These are phyloP conservation scores for Bathynomus jamesi DNA, from an alignment of 1,140 invertebrate genomes.

Conservation along the genomic window DNA sequence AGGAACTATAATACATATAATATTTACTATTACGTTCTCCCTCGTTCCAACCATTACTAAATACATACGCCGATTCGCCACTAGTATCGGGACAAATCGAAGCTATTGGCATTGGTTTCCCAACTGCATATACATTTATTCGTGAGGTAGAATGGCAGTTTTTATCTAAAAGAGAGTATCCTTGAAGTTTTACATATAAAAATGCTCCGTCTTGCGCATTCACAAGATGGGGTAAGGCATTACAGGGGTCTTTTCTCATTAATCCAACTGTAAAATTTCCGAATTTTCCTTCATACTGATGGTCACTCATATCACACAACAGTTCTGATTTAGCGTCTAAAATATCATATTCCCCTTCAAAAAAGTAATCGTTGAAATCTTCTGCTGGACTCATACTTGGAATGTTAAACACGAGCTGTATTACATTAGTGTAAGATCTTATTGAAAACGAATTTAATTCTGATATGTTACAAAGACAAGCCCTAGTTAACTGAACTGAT, in stretches of 20 bases:
- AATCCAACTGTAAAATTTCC: constrained; percentile 33
- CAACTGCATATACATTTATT: constrained; percentile 35
- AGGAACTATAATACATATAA: background rate
- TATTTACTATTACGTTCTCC: background rate
- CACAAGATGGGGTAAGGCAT: constrained; percentile 27
- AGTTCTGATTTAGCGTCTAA: constrained; percentile 8
- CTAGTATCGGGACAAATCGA: constrained; percentile 27
- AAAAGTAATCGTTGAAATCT: constrained; percentile 33
- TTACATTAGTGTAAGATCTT: constrained; percentile 27
- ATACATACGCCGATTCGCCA: constrained; percentile 20
- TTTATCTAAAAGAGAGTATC: constrained; percentile 20
- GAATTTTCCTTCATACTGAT: constrained; percentile 11
- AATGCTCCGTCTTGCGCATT: constrained; percentile 28
- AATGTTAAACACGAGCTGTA: constrained; percentile 27
- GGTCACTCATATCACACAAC: background rate
- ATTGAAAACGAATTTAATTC: constrained; percentile 24
- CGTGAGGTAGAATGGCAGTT: constrained; percentile 25
- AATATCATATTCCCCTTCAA: constrained; percentile 32
- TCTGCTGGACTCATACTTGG: constrained; percentile 32
- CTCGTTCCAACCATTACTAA: constrained; percentile 33
- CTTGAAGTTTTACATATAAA: constrained; percentile 25
- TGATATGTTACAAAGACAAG: constrained; percentile 30
- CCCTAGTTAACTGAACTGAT: constrained; percentile 25
- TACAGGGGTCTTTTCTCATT: constrained; percentile 10
- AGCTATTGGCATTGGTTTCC: constrained; percentile 28